Evolutionary conservation across 2,888 invertebrate genomes (phyloP).

Genomic region (Dusona sp.): DNA sequence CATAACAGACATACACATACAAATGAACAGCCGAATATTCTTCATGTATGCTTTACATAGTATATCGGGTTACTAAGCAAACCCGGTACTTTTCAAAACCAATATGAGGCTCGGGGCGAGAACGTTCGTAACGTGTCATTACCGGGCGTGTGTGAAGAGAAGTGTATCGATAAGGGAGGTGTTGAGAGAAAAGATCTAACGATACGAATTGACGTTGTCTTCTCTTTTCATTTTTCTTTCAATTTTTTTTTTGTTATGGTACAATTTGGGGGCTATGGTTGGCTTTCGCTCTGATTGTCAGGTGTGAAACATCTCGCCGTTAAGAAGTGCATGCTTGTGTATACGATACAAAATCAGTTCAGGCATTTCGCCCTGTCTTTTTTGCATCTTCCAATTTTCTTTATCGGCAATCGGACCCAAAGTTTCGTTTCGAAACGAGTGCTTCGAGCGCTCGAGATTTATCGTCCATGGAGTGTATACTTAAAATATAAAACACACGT

Average conservation of each 20-base stretch:
- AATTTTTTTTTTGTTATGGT: conserved; percentile 45
- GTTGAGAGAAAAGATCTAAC: conserved; percentile 82
- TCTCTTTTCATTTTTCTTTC: neutral
- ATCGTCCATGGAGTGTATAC: conserved; percentile 28
- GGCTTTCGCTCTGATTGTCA: conserved; percentile 74
- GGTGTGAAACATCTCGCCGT: conserved; percentile 77
- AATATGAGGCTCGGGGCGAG: conserved; percentile 75
- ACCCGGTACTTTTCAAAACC: conserved; percentile 79
- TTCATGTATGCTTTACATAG: neutral
- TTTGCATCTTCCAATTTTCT: conserved; percentile 66
- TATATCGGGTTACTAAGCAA: conserved; percentile 82
- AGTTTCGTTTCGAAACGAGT: conserved; percentile 27
- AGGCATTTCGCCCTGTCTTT: conserved; percentile 47
- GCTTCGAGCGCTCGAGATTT: conserved; percentile 40
- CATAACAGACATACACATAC: neutral
- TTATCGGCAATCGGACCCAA: conserved; percentile 70
- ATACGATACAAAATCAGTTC: conserved; percentile 57
- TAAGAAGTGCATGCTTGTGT: conserved; percentile 49
- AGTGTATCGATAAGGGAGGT: conserved; percentile 83
- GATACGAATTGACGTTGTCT: conserved; percentile 72
- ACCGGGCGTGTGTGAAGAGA: conserved; percentile 71
- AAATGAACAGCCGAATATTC: conserved; percentile 5
- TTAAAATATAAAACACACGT: conserved; percentile 6
- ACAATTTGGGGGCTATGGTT: conserved; percentile 38
- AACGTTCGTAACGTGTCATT: conserved; percentile 81